A percentile compares a stretch with the other conserved stretches of the same genome.
These are phyloP conservation scores for Drosophila tropicalis DNA, from an alignment of 1,140 invertebrate species.

Conservation along the genomic window DNA sequence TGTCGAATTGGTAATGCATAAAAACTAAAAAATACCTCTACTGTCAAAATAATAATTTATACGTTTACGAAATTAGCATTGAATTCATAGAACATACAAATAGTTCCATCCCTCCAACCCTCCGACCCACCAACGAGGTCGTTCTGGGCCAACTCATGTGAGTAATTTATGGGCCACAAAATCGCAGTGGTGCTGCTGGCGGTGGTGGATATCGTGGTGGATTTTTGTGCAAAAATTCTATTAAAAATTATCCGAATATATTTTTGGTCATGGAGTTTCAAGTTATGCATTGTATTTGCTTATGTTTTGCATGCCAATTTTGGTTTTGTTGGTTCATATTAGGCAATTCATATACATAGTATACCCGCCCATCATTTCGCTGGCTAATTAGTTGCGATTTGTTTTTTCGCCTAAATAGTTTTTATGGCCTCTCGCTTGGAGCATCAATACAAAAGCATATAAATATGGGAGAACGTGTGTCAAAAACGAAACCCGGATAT, in stretches of 20 bases:
- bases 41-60: constrained; percentile 77
- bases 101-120: constrained; percentile 6
- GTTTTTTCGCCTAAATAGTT: constrained; percentile 49
- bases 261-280: constrained; percentile 42
- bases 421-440: constrained; percentile 50
- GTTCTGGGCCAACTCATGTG: constrained; percentile 76
- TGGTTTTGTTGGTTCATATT: constrained; percentile 33
- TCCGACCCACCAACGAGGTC: constrained; percentile 49
- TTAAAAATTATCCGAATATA: constrained; percentile 42
- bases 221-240: constrained; percentile 42
- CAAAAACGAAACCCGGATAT: constrained; percentile 11
- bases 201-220: constrained; percentile 10
- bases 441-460: constrained; percentile 6
- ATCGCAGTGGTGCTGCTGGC: constrained; percentile 47
- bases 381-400: constrained; percentile 71
- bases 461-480: not conserved
- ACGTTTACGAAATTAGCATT: constrained; percentile 68
- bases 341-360: constrained; percentile 51
- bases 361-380: constrained; percentile 57
- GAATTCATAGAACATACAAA: constrained; percentile 41
- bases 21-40: constrained; percentile 18
- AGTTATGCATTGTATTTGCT: constrained; percentile 28
- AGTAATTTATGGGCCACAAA: constrained; percentile 75
- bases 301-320: constrained; percentile 60
- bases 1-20: not conserved